Conservation (phyloP, 2,888 invertebrate species). For the Netelia inedita region DNA sequence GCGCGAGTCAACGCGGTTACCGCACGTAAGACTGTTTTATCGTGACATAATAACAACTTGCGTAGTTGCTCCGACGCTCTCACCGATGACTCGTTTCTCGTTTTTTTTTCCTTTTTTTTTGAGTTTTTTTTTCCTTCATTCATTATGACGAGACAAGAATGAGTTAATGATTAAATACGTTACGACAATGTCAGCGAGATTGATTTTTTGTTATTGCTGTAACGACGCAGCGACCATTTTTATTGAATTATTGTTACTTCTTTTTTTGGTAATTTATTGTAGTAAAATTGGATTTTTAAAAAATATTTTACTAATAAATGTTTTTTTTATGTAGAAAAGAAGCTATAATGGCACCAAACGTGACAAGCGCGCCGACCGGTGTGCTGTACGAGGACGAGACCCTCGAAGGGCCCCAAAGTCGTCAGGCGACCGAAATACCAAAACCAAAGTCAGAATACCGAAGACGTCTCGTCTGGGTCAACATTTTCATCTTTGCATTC, state of each 20-base stretch:
- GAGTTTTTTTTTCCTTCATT: no score
- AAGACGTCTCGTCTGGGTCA: constrained; percentile 91
- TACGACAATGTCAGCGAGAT: no score
- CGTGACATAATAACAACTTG: constrained; percentile 33
- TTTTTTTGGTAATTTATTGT: no score
- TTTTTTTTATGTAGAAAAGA: constrained; percentile 66
- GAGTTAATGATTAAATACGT: no score
- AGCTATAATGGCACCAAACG: constrained; percentile 85
- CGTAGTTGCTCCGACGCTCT: not conserved
- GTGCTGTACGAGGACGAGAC: constrained; percentile 83
- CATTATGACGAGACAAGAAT: no score
- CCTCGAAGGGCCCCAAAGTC: constrained; percentile 67
- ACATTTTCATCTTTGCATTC: constrained; percentile 91
- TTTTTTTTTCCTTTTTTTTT: constrained; percentile 31
- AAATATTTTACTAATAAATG: not conserved
- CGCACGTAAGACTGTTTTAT: constrained; percentile 7
- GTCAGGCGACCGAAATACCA: constrained; percentile 27
- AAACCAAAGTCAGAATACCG: constrained; percentile 73
- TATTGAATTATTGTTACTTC: no score
- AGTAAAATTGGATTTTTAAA: not conserved
- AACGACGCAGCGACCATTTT: no score
- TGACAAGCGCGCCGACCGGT: constrained; percentile 83
- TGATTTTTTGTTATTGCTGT: no score
- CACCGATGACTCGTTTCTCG: not conserved
- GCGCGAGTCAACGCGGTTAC: not conserved